phyloP scores from a whole-genome alignment of 30 jellyfish, hydroid and myxozoan genomes.

The Rhopilema esculentum region DNA sequence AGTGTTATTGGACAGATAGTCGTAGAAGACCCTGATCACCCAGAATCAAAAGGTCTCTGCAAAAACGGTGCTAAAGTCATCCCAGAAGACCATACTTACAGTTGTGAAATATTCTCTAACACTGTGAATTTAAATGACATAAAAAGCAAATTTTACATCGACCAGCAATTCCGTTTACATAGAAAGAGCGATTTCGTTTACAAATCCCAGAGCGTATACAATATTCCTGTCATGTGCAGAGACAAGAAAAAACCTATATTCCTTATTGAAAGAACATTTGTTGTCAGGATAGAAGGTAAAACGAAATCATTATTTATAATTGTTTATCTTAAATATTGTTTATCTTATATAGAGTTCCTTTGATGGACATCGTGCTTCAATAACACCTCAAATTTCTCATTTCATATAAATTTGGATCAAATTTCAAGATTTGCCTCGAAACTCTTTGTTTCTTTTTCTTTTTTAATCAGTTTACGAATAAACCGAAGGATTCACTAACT shows the following conservation, averaged over 20 bases:
- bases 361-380: too few species aligned
- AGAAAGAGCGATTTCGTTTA: conserved; percentile 44
- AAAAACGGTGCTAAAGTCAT: neutral
- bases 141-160: conserved; percentile 48
- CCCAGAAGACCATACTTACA: conserved; percentile 26
- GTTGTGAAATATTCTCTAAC: conserved; percentile 39
- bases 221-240: conserved; percentile 63
- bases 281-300: conserved; percentile 51
- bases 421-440: too few species aligned
- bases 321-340: too few species aligned
- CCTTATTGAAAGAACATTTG: conserved; percentile 28
- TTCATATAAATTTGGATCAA: too few species aligned
- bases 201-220: conserved; percentile 14
- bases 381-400: too few species aligned
- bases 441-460: too few species aligned
- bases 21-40: conserved; percentile 77
- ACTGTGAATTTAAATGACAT: conserved; percentile 1
- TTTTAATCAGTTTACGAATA: too few species aligned
- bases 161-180: conserved; percentile 25
- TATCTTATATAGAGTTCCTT: too few species aligned
- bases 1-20: conserved; percentile 62
- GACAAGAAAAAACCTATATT: conserved; percentile 46
- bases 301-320: too few species aligned
- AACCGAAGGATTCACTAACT: too few species aligned
- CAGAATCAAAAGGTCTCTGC: conserved; percentile 60